Conservation (phyloP, 1,140 invertebrate genomes). For the Caenorhabditis latens region DNA sequence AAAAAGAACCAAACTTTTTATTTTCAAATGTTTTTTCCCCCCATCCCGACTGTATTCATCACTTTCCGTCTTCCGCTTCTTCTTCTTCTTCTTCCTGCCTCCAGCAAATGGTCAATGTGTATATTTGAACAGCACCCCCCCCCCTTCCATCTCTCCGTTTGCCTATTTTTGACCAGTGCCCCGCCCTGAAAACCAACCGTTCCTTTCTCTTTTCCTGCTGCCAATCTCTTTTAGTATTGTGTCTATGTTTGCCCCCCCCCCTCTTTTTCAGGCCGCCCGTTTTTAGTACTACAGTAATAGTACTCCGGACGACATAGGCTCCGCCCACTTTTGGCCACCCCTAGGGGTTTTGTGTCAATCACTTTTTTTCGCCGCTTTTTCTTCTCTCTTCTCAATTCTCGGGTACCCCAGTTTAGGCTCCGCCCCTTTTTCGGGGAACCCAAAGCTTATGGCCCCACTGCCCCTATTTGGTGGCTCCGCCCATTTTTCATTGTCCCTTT, state of each 20-base stretch:
- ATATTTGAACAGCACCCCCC: slow-evolving; percentile 36
- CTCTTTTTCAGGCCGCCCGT: background rate
- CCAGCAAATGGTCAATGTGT: slow-evolving; percentile 16
- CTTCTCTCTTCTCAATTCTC: too few species aligned
- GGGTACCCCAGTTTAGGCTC: background rate
- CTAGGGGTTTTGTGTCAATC: too few species aligned
- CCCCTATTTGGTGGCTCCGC: background rate
- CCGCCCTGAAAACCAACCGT: background rate
- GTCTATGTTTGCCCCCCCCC: background rate
- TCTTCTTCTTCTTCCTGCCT: background rate
- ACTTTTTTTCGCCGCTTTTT: too few species aligned
- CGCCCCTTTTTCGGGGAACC: background rate
- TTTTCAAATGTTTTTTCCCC: too few species aligned
- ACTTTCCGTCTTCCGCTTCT: background rate
- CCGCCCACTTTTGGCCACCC: too few species aligned
- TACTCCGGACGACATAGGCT: background rate
- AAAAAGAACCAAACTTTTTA: too few species aligned
- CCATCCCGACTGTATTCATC: too few species aligned
- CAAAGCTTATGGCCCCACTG: too few species aligned
- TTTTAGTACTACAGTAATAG: slow-evolving; percentile 14
- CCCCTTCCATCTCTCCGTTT: background rate
- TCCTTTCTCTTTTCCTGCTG: background rate
- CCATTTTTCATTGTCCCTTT: background rate
- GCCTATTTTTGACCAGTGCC: slow-evolving; percentile 42
- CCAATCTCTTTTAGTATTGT: background rate